Evolutionary conservation across 2,113 vertebrate species (phyloP), one percentile per base, ranked within the genome.

Genomic region (Brachypteracias leptosomus): DNA sequence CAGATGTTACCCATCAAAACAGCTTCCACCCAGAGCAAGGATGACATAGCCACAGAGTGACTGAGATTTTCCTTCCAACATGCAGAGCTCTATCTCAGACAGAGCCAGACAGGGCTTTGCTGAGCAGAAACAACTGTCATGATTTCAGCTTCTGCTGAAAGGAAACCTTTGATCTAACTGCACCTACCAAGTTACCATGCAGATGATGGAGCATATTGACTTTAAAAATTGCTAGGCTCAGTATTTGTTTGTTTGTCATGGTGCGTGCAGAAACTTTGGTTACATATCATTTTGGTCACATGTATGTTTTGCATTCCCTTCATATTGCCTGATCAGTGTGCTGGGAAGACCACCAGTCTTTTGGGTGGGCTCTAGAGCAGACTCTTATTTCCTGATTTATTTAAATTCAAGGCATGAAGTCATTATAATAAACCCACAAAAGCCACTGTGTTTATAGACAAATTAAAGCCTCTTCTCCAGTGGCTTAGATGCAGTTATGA

Each of bases 61-160:
- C 88, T 92, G 95, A 96, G 96, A 90, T 92, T 96, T 97, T 96
- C 96, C 90, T 95, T 73, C 89, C 66, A 72, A 14, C 16, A 94
- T 38, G 17, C 63, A 65, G 80, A 84, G 65, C 22, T 94, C 75
- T 85, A 84, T 92, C 93, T 89, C 73, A 68, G 52, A 71, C 18
- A 67, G 65, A 47, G 40, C 28, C 61, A 33, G 47, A 22, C 26
- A 0, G 12, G 55, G 22, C 59, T 90, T 76, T 59, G 76, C 66
- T 75, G 67, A 78, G 83, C 79, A 86, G 79, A 90, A 86, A n/a
- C 29, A 68, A 38, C 33, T 75, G 61, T 49, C 8, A 2, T 66
- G 86, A 36, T 90, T 90, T 90, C 66, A 65, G 77, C 52, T 44
- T 84, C 72, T 78, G 80, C 54, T 44, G 44, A 78, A 93, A 87